Base-by-base conservation (phyloP, 2,113 vertebrate species). In the Microtus oregoni region DNA sequence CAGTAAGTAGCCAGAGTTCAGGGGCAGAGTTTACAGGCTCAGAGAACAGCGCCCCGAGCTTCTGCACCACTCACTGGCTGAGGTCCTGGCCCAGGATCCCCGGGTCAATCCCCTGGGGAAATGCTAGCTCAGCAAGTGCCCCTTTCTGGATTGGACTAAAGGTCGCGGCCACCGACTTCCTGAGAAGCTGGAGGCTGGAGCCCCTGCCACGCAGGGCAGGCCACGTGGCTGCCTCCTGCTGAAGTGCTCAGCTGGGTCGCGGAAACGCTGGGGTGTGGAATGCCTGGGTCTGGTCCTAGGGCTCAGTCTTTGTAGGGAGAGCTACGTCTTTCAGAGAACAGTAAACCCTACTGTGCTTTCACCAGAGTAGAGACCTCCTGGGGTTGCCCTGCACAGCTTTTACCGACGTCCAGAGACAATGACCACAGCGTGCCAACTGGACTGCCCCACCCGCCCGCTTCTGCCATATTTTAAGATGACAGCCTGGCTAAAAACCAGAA, bases 221-320 rank as follows among this genome's bases (percentile, higher is more conserved):
- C 96, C 97, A 96, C 96, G 97, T 97, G 97, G 96, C 88, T 50
- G 55, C 63, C 67, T 26, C 58, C 75, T 2, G 47, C 94, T 89
- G 85, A 89, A 94, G 47, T 65, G 68, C 47, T 0, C 93, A 19
- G 90, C 75, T 92, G 4, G 28, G 70, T 72, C 75, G n/a, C 68
- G n/a, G 72, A 92, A 92, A 89, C 28, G 17, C 58, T 5, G 19
- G 63, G 22, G 22, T 72, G 38, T 47, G 72, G 87, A 47, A 89
- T 30, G 19, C 50, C 4, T 41, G 20, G 77, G 82, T 68, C 73
- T 5, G 0, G 38, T 67, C 1, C 13, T 28, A 30, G 50, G 61
- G 61, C 35, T 94, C 58, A 61, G 61, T 30, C 55, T 95, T 41
- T 20, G 41, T 17, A 2, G 50, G 35, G 9, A 35, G 90, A 83